Percentiles rank a stretch among this genome's conserved stretches.
Evolutionary conservation across 2,888 invertebrate genomes (phyloP).

Genomic region (Eudasyphora cyanicolor): DNA sequence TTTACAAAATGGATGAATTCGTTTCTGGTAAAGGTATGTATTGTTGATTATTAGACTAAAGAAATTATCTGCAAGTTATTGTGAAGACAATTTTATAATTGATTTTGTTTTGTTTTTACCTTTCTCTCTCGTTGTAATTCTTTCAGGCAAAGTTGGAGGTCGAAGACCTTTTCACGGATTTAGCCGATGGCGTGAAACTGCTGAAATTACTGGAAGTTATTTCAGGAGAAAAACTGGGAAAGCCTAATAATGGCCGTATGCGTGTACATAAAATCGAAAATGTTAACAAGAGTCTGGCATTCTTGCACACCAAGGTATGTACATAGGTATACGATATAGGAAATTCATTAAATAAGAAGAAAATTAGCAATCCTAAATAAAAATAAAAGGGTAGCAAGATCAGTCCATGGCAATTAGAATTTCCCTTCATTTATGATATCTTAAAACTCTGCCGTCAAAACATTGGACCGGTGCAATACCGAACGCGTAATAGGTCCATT

Average conservation of each 20-base stretch:
- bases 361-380: no score
- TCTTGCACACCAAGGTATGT: constrained; percentile 94
- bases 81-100: not conserved
- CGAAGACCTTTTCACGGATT: constrained; percentile 96
- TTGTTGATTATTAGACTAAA: not conserved
- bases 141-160: constrained; percentile 97
- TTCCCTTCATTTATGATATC: no score
- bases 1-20: constrained; percentile 99
- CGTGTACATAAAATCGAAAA: constrained; percentile 99
- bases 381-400: no score
- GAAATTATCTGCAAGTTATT: not conserved
- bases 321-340: no score
- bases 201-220: constrained; percentile 98
- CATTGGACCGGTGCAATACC: no score
- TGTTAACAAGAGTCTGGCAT: constrained; percentile 97
- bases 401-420: no score
- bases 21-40: constrained; percentile 92
- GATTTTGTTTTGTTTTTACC: not conserved
- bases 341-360: no score
- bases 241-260: constrained; percentile 97
- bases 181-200: constrained; percentile 96
- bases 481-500: no score
- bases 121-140: no score
- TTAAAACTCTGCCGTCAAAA: no score
- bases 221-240: constrained; percentile 97